Percentiles rank a stretch among this genome's conserved stretches.
These are phyloP conservation scores for Meles meles DNA, from an alignment of 2,113 vertebrate species.

Conservation along the genomic window DNA sequence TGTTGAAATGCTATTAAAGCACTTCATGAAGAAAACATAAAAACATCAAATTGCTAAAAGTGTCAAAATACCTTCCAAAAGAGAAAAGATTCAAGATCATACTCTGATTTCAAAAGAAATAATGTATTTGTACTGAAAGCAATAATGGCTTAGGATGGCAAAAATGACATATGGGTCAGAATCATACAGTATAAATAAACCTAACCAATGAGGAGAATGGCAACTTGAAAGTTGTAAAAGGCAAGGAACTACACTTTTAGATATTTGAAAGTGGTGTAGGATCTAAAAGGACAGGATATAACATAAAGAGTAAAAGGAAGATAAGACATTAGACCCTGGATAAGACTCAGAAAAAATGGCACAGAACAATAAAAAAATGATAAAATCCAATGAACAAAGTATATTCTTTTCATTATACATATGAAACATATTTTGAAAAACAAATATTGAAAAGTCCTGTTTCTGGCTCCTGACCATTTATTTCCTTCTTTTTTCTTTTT, in stretches of 20 bases:
- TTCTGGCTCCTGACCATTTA: not conserved
- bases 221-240: not conserved
- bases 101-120: conserved; percentile 16
- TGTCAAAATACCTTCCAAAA: conserved; percentile 6
- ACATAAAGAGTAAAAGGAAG: not conserved
- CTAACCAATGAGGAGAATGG: not conserved
- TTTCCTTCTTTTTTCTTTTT: not conserved
- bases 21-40: not conserved
- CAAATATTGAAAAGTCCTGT: not conserved
- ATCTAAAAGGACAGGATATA: not conserved
- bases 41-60: not conserved
- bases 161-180: not conserved
- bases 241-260: not conserved
- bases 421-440: conserved; percentile 8
- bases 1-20: not conserved
- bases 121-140: not conserved
- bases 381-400: not conserved
- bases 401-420: not conserved
- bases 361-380: not conserved
- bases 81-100: not conserved
- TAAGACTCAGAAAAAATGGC: not conserved
- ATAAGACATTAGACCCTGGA: not conserved
- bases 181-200: not conserved
- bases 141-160: not conserved
- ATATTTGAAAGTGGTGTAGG: not conserved